Percentiles rank a stretch among this genome's conserved stretches.
Evolutionary conservation across 2,888 invertebrate genomes (phyloP).

Genomic region (Epiperipatus broadwayi): DNA sequence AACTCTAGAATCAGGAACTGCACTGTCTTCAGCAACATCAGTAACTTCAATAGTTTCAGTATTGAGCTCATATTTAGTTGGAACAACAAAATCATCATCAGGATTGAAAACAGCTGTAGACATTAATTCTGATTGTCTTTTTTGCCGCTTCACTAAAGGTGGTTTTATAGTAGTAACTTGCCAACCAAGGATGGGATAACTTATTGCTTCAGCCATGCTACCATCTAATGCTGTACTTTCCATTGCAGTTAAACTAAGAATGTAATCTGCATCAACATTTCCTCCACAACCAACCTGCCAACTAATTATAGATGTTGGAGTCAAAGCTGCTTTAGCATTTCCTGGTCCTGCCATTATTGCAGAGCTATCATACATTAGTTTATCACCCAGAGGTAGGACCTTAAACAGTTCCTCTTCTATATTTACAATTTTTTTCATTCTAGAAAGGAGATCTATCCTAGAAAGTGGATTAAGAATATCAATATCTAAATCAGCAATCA

Average conservation of each 20-base stretch:
- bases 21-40: slow-evolving; percentile 19
- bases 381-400: slow-evolving; percentile 14
- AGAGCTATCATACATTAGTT: slow-evolving; percentile 15
- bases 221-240: slow-evolving; percentile 50
- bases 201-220: slow-evolving; percentile 44
- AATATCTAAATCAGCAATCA: slow-evolving; percentile 46
- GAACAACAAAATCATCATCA: too few relatives aligned
- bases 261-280: slow-evolving; percentile 44
- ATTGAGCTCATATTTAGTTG: too few relatives aligned
- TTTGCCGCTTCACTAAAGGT: slow-evolving; percentile 25
- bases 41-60: too few relatives aligned
- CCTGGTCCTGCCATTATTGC: slow-evolving; percentile 19
- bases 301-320: slow-evolving; percentile 15
- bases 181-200: slow-evolving; percentile 52
- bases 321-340: slow-evolving; percentile 15
- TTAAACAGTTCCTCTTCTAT: slow-evolving; percentile 15
- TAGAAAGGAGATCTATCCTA: slow-evolving; percentile 36
- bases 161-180: slow-evolving; percentile 37
- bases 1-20: slow-evolving; percentile 22
- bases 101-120: too few relatives aligned
- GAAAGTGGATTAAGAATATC: slow-evolving; percentile 42
- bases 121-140: slow-evolving; percentile 27
- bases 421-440: slow-evolving; percentile 20
- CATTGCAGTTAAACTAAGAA: slow-evolving; percentile 43
- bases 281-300: slow-evolving; percentile 50